Evolutionary conservation across 2,113 vertebrate genomes (phyloP), one percentile per base, ranked within the genome.

Genomic region (Tiliqua scincoides): DNA sequence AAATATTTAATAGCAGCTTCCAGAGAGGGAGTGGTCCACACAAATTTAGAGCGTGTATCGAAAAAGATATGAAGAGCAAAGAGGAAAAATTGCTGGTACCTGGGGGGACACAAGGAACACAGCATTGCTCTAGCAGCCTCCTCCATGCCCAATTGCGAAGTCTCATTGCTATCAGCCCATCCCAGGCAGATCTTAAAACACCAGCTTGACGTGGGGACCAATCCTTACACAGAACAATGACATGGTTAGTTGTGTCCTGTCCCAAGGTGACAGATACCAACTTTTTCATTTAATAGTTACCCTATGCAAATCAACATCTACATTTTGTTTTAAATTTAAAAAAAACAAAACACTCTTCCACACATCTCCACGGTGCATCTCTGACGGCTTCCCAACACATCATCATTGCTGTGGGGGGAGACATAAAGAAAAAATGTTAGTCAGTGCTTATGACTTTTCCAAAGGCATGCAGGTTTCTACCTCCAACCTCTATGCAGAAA

Each of bases 1-100:
- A 90, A 95, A 91, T 52, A 89, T 96, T 97, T 96, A 97, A 96
- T 97, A 92, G 89, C 78, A 54, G 85, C 85, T 92, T 95, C 74
- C 76, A 80, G 94, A 93, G 91, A 88, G 85, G 65, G 61, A 91
- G 82, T 82, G 86, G 93, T 90, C 95, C 84, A 94, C 87, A 93
- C 75, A 80, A 85, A 93, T 92, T 91, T 89, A 92, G 92, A 92
- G 89, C 83, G 93, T 17, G 90, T 93, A 96, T 86, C 95, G 95
- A 95, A 96, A 62, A 93, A 93, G 91, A 84, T 68, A 91, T 25
- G 90, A 77, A 94, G 94, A 93, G 84, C 63, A 68, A 78, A 91
- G 89, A 88, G 94, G 92, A 82, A 90, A 92, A 88, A 83, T 92
- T 85, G 88, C 71, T 52, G 93, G 86, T 90, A 91, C 84, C 72